Base-by-base conservation (phyloP, 2,113 vertebrate species). In the Poeciliopsis occidentalis region DNA sequence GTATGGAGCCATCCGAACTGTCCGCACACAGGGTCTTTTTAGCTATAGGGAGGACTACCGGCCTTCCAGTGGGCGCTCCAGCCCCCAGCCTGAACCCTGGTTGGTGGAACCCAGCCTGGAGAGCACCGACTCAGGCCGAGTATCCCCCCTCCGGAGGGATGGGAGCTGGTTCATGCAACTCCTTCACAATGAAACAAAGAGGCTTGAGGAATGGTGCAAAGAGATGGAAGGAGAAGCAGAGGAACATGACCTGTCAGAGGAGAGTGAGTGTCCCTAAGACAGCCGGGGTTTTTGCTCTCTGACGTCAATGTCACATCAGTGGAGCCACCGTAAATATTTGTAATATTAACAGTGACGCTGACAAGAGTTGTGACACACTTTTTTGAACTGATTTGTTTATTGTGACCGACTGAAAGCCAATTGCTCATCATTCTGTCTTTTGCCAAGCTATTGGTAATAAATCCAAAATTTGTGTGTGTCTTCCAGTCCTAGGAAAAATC, bases 81-180 rank as follows among this genome's bases (percentile, higher is more conserved):
- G 93, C 88, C 95, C 97, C 0, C 97, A 96, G 44, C 95, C 96
- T 0, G 96, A 97, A 6, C 89, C 96, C 69, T 99, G 98, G 98
- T 91, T 98, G 80, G 88, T 89, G 2, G 96, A 97, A 87, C 93
- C 97, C 7, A 85, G 95, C 67, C 88, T 95, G 65, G 96, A 97
- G 82, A 85, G 95, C 4, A 87, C 93, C 0, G 97, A 98, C 39
- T 83, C 94, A 0, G 97, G 97, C 1, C 94, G 95, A 8, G 93
- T 95, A 92, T 97, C 97, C 13, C 96, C 97, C 0, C 95, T 96
- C 64, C 96, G 95, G 61, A 91, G 97, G 60, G 98, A 99, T 0
- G 98, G 98, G 37, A 95, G 96, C 27, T 99, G 98, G 98, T 99
- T 99, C 79, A 95, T 98, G 96, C 97, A 99, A 91, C 93, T 98